These are phyloP conservation scores for Polydrusus tereticollis DNA, from an alignment of 2,888 invertebrate species.

Conservation along the genomic window DNA sequence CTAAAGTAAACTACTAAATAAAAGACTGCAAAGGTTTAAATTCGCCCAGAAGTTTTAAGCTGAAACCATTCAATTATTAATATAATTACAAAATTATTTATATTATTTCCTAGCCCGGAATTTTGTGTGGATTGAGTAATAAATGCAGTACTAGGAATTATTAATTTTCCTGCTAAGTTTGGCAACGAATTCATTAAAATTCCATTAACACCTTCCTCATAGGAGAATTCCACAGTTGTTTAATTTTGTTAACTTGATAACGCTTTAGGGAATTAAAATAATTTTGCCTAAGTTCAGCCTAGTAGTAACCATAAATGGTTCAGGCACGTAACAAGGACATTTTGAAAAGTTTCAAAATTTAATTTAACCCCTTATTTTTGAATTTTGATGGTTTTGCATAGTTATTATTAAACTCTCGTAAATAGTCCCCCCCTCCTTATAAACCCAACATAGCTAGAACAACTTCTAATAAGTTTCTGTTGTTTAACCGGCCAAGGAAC, in stretches of 20 bases:
- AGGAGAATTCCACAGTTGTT: conserved; percentile 43
- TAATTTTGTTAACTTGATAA: conserved; percentile 39
- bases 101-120: background rate
- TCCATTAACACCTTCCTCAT: conserved; percentile 41
- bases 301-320: background rate
- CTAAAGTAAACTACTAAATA: background rate
- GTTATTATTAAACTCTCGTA: no score
- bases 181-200: conserved; percentile 40
- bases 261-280: conserved; percentile 30
- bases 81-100: background rate
- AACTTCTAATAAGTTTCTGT: background rate
- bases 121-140: conserved; percentile 1
- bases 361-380: background rate
- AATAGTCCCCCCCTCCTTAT: no score
- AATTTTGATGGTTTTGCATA: background rate
- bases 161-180: conserved; percentile 22
- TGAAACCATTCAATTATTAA: background rate
- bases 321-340: background rate
- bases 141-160: conserved; percentile 25
- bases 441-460: no score
- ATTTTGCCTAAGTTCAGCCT: conserved; percentile 17
- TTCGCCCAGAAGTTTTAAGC: background rate
- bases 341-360: background rate
- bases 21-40: background rate
- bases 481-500: background rate